Conservation (phyloP, 2,797 vertebrate genomes). For the Galago senegalensis region DNA sequence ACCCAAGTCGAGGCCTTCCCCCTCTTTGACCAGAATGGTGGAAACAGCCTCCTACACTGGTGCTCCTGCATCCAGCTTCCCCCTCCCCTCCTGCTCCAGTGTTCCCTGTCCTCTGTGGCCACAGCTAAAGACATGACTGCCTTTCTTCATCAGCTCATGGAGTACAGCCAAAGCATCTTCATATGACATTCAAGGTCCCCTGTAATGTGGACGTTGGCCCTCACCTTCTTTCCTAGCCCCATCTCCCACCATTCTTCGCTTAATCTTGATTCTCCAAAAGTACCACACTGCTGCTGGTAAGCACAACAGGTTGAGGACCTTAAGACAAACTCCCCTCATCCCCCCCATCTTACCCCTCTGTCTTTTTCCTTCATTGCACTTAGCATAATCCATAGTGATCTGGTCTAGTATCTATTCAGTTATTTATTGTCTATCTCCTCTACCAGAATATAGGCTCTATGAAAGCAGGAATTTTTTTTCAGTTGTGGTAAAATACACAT, state of each 20-base stretch:
- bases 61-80: neutral
- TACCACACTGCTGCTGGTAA: neutral
- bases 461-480: neutral
- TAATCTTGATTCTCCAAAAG: neutral
- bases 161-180: neutral
- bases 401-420: neutral
- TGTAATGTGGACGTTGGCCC: too few species aligned
- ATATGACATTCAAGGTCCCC: neutral
- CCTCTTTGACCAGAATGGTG: neutral
- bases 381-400: neutral
- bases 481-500: neutral
- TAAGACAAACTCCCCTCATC: neutral
- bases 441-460: neutral
- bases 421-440: neutral
- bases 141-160: neutral
- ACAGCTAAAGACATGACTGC: neutral
- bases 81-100: neutral
- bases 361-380: neutral
- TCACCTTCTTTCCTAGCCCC: neutral
- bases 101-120: neutral
- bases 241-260: neutral
- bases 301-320: too few species aligned
- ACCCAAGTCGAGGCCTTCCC: neutral
- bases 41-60: neutral
- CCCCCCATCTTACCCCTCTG: neutral